Evolutionary conservation across 1,140 invertebrate genomes (phyloP), one percentile per base, ranked within the genome.

Genomic region (Sinonovacula constricta): DNA sequence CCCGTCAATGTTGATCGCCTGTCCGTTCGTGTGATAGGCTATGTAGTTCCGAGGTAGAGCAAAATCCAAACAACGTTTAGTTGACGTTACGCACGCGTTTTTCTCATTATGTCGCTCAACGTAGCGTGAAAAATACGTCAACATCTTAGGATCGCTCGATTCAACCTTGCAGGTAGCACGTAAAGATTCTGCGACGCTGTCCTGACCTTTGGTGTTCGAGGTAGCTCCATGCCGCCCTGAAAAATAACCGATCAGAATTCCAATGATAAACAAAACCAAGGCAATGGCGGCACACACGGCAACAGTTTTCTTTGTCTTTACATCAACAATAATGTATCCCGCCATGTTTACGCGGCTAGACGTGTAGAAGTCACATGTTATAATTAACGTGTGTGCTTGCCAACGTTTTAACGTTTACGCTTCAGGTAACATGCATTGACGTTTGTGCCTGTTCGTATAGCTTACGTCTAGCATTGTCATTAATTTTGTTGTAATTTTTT

Each of bases 1-100:
- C 3, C 84, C 84, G 54, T 86, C 84, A 0, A 86, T 69, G 24
- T 15, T 75, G 39, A 86, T 82, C 1, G 31, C 62, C 45, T 78
- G 49, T 2, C 68, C 81, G 30, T 72, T 63, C 31, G 81, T 53
- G 28, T 82, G 76, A 39, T 84, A 78, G 10, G 71, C 79, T 3
- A 84, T 63, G 69, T 86, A 86, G 51, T 80, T 31, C 22, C 80
- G 63, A 3, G 84, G 82, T 0, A 80, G 30, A 7, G 34, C 66
- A 34, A 68, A 60, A 49, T 78, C 34, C 66, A 34, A 59, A 39
- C 75, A 78, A 18, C 63, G 18, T 26, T 57, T 18, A 15, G 60
- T n/a, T 18, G 4, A 15, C 1, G n/a, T 45, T 22, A 75, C 49
- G 36, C 72, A 75, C 1, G 30, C 49, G 28, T 66, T 10, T 31